These are phyloP conservation scores for Drosophila tsacasi DNA, from an alignment of 1,140 invertebrate genomes.

Conservation along the genomic window DNA sequence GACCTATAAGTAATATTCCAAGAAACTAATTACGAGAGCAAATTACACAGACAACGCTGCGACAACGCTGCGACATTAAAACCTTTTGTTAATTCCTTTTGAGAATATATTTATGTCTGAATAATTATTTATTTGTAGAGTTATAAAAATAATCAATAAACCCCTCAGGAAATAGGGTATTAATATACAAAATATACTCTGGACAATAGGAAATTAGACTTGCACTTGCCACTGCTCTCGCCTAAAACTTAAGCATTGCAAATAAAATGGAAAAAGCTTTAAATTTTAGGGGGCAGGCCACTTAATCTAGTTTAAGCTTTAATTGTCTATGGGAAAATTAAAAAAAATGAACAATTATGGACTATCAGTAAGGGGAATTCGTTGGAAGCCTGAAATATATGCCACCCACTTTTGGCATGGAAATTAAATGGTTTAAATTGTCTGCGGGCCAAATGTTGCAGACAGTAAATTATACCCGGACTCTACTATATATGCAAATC, in stretches of 20 bases:
- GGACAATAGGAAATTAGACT: not conserved
- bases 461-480: slow-evolving; percentile 17
- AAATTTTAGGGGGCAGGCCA: not conserved
- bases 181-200: not conserved
- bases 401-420: not conserved
- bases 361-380: slow-evolving; percentile 12
- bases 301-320: not conserved
- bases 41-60: not conserved
- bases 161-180: not conserved
- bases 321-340: not conserved
- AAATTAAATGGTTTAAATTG: slow-evolving; percentile 28
- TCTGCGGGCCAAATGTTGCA: slow-evolving; percentile 8
- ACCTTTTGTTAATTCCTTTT: not conserved
- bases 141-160: no score
- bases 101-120: not conserved
- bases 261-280: slow-evolving; percentile 7
- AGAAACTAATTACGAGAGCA: not conserved
- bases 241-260: slow-evolving; percentile 7
- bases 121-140: not conserved
- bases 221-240: not conserved
- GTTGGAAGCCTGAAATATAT: no score
- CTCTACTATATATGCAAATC: slow-evolving; percentile 19
- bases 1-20: no score
- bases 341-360: not conserved
- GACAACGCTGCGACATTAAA: not conserved